phyloP scores from a whole-genome alignment of 2,888 invertebrate genomes.

The Parnassius glacialis region DNA sequence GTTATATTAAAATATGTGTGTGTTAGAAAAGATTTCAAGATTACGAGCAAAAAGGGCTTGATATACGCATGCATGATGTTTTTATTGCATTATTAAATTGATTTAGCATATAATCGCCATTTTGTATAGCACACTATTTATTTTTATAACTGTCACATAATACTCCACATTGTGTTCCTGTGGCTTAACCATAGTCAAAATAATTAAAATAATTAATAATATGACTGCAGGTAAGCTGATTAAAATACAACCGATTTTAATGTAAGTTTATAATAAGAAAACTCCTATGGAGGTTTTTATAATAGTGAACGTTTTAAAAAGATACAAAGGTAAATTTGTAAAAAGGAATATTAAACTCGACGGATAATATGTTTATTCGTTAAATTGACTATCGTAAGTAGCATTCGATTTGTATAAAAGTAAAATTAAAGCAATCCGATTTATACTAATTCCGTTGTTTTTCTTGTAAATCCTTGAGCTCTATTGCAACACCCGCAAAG shows the following conservation, averaged over 20 bases:
- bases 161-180: conserved; percentile 68
- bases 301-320: conserved; percentile 67
- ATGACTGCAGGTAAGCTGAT: conserved; percentile 70
- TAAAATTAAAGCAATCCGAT: conserved; percentile 82
- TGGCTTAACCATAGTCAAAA: conserved; percentile 65
- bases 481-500: not conserved
- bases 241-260: conserved; percentile 67
- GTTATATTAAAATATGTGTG: too few relatives aligned
- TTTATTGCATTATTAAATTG: not conserved
- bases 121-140: conserved; percentile 28
- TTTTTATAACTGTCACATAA: conserved; percentile 44
- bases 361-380: conserved; percentile 78
- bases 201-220: conserved; percentile 54
- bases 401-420: conserved; percentile 81
- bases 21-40: too few relatives aligned
- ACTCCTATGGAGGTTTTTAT: conserved; percentile 80
- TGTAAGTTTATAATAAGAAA: conserved; percentile 75
- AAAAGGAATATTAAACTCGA: conserved; percentile 62
- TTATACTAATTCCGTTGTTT: conserved; percentile 72
- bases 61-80: not conserved
- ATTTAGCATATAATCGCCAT: conserved; percentile 27
- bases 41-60: conserved; percentile 2
- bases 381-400: conserved; percentile 80
- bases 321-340: conserved; percentile 78
- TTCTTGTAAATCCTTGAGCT: conserved; percentile 38